phyloP scores from a whole-genome alignment of 2,888 invertebrate genomes.

The Gerris lacustris region DNA sequence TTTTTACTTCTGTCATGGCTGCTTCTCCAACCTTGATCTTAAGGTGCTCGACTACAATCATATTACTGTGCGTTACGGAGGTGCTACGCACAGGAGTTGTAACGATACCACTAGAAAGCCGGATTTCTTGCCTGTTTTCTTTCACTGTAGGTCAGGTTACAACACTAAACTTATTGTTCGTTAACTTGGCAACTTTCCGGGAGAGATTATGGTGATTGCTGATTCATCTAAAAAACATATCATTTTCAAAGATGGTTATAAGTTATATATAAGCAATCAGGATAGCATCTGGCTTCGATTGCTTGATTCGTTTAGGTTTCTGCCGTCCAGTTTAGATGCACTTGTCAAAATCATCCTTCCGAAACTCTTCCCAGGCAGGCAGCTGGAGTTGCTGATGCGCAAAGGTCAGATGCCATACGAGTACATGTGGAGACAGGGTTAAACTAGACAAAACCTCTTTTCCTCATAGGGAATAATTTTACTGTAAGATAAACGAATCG shows the following conservation, averaged over 20 bases:
- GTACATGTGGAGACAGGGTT: slow-evolving; percentile 22
- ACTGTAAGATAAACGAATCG: slow-evolving; percentile 27
- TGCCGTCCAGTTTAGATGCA: too few species aligned
- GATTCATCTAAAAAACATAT: slow-evolving; percentile 31
- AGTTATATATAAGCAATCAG: not conserved
- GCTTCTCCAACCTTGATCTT: not conserved
- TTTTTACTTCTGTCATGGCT: not conserved
- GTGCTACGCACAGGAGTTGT: too few species aligned
- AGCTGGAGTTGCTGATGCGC: too few species aligned
- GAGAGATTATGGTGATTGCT: slow-evolving; percentile 31
- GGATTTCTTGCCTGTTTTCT: too few species aligned
- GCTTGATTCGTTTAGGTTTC: too few species aligned
- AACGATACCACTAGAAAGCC: slow-evolving; percentile 33
- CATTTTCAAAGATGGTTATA: slow-evolving; percentile 4
- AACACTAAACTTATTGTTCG: slow-evolving; percentile 15
- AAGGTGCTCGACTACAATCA: slow-evolving; percentile 31
- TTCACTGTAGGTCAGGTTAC: slow-evolving; percentile 25
- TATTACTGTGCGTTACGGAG: slow-evolving; percentile 31
- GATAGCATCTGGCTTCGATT: not conserved
- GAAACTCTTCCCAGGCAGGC: slow-evolving; percentile 14
- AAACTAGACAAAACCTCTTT: slow-evolving; percentile 24
- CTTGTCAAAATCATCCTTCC: slow-evolving; percentile 2
- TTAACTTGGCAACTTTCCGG: slow-evolving; percentile 28
- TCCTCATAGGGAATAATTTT: slow-evolving; percentile 30
- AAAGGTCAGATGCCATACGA: too few species aligned